Evolutionary conservation across 1,140 invertebrate species (phyloP).

Genomic region (Meloidogyne chitwoodi): DNA sequence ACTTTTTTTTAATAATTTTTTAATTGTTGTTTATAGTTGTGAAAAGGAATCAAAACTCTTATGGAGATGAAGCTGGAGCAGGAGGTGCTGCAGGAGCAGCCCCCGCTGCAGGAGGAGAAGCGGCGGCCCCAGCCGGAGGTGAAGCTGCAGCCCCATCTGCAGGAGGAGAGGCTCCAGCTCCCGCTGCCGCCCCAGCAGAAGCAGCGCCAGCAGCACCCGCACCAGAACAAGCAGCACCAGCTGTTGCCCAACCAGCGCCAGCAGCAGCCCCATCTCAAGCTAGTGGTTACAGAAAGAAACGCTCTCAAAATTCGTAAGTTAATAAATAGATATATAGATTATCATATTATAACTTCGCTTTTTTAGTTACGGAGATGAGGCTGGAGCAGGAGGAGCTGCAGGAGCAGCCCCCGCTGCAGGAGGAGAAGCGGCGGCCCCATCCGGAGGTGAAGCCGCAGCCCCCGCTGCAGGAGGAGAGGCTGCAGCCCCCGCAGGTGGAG

Average conservation of each 20-base stretch:
- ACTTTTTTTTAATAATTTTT: background rate
- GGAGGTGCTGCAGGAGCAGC: background rate
- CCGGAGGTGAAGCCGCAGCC: background rate
- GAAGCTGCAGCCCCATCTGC: background rate
- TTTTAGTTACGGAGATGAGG: conserved; percentile 15
- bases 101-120: conserved; percentile 1
- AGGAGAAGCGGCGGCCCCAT: background rate
- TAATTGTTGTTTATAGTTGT: background rate
- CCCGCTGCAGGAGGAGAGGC: conserved; percentile 1
- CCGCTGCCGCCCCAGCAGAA: background rate
- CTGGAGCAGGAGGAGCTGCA: background rate
- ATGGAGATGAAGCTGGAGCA: conserved; percentile 14
- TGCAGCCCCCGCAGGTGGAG: background rate
- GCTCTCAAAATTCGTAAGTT: conserved; percentile 6
- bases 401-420: conserved; percentile 1
- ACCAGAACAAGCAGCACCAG: conserved; percentile 4
- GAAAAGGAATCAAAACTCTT: conserved; percentile 7
- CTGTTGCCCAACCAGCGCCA: background rate
- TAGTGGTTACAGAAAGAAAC: conserved; percentile 5
- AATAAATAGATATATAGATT: no score
- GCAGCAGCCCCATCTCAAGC: background rate
- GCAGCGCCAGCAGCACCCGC: conserved; percentile 5
- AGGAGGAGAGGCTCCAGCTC: no score
- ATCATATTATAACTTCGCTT: no score
- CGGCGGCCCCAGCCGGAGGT: background rate